Percentiles rank a stretch among this genome's conserved stretches.
These are phyloP conservation scores for Ptychobarbus kaznakovi DNA, from an alignment of 2,797 vertebrate species.

Conservation along the genomic window DNA sequence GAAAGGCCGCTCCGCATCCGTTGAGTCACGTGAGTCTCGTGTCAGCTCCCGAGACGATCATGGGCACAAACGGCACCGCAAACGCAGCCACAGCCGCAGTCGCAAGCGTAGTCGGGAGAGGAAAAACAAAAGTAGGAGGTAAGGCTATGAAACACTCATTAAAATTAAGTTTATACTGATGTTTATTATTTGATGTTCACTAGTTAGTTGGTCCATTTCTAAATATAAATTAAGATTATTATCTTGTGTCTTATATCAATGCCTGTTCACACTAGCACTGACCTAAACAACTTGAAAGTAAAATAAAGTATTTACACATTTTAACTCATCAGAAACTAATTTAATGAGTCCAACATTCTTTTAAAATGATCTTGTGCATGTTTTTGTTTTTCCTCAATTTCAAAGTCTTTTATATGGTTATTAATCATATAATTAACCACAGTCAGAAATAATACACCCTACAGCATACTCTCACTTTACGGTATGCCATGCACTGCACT, in stretches of 20 bases:
- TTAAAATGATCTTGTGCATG: not conserved
- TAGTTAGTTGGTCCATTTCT: not conserved
- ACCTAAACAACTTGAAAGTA: not conserved
- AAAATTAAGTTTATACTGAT: not conserved
- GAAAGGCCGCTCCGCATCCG: conserved; percentile 79
- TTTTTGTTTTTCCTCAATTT: not conserved
- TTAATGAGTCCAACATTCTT: not conserved
- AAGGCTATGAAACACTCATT: conserved; percentile 44
- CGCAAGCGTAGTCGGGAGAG: conserved; percentile 62
- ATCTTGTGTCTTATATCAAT: not conserved
- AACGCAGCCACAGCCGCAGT: conserved; percentile 68
- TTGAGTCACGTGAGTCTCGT: conserved; percentile 81
- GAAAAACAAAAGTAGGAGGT: conserved; percentile 84
- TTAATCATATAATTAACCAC: not conserved
- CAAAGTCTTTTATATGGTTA: not conserved
- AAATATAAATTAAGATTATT: not conserved
- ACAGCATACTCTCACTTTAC: too few relatives aligned
- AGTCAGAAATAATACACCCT: too few relatives aligned
- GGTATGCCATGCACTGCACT: too few relatives aligned
- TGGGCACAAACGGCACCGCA: conserved; percentile 74
- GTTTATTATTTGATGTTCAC: not conserved
- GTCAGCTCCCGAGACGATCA: conserved; percentile 74
- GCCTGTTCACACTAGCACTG: not conserved
- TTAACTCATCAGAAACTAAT: not conserved
- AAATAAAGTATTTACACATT: not conserved